These are phyloP conservation scores for Chloropsis cyanopogon DNA, from an alignment of 2,113 vertebrate species.

Conservation along the genomic window DNA sequence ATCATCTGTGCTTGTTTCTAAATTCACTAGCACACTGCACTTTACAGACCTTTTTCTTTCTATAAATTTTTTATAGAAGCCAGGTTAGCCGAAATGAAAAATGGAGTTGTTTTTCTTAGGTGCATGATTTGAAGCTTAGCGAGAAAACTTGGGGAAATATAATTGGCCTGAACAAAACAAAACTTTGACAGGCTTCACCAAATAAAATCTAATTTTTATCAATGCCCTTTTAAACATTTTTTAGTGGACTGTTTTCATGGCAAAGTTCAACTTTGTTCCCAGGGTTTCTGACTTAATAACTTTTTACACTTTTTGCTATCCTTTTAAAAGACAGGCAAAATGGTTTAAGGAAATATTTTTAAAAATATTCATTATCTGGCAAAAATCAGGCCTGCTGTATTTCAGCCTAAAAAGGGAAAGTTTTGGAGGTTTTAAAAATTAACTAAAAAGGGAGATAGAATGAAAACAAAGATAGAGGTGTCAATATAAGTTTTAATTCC, in stretches of 20 bases:
- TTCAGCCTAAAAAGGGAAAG: constrained; percentile 58
- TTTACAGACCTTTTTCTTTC: constrained; percentile 13
- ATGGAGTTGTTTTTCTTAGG: neutral
- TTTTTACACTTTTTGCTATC: neutral
- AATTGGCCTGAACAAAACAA: neutral
- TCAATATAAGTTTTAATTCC: neutral
- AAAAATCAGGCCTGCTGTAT: constrained; percentile 14
- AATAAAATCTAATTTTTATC: constrained; percentile 8
- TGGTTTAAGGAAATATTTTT: constrained; percentile 60
- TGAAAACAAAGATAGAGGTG: neutral
- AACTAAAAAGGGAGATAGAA: neutral
- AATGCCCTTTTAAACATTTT: neutral
- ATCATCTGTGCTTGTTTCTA: neutral
- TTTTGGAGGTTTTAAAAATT: constrained; percentile 24
- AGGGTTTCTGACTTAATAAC: neutral
- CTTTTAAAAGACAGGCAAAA: constrained; percentile 11
- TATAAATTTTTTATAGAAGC: constrained; percentile 20
- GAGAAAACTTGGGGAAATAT: neutral
- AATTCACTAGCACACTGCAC: neutral
- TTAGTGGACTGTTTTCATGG: neutral
- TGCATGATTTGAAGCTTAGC: neutral
- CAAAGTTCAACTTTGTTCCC: constrained; percentile 36
- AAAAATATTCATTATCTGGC: constrained; percentile 56
- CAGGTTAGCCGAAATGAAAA: constrained; percentile 29
- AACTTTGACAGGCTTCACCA: neutral